Evolutionary conservation across 2,797 vertebrate genomes (phyloP), one percentile per base, ranked within the genome.

Genomic region (Microhierax caerulescens): DNA sequence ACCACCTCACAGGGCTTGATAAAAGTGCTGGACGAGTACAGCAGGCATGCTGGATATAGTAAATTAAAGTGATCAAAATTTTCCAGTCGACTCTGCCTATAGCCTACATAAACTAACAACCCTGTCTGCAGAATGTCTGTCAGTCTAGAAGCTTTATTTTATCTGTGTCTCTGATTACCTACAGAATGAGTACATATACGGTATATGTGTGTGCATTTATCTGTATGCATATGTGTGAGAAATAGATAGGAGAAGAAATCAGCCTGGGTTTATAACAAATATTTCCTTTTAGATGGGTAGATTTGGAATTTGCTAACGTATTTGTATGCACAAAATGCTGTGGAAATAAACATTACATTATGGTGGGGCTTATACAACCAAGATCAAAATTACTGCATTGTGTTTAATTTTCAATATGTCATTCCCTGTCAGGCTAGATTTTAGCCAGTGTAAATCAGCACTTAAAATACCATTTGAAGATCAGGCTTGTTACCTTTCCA

Each of bases 41-140:
- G 98, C 98, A 98, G 98, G 98, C 98, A 96, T 94, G 98, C 99
- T 99, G 98, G 99, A 99, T 99, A 99, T 98, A 99, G 99, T 99
- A 99, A 99, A 99, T 99, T 99, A 99, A 99, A 99, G 99, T 99
- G 99, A 99, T 99, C 99, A 99, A 99, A 99, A 99, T 99, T 99
- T 99, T 99, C 99, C 99, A 99, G 99, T 99, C 96, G 97, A 98
- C 98, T 99, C 99, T 98, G 99, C 98, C 98, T 98, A 98, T 98
- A 98, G 98, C 98, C 98, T 98, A 98, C 98, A 98, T 99, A 99
- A 99, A 99, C 99, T 99, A 99, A 99, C 99, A 99, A 98, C 97
- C 98, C 98, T 99, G 99, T 99, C 99, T 98, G 98, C 98, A 95
- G 94, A 97, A 98, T 99, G 98, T 98, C 99, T 97, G 96, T 99